Evolutionary conservation across 2,113 vertebrate species (phyloP), one percentile per base, ranked within the genome.

Genomic region (Tachysurus vachellii): DNA sequence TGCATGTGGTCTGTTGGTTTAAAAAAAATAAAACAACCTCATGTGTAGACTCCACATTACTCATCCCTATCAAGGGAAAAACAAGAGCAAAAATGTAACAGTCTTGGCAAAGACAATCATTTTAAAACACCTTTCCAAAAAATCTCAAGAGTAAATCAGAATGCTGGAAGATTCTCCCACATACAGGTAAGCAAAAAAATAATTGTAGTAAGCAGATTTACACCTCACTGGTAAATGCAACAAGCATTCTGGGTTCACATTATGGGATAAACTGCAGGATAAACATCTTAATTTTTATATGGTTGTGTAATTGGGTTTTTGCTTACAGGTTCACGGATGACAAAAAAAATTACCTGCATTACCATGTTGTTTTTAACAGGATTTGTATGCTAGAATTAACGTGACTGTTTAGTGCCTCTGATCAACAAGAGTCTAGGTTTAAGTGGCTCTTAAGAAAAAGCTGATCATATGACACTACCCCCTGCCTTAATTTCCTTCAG

Each of bases 131-230:
- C 88, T 90, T 84, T 77, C 31, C 44, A 84, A 19, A 90, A 85
- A 12, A 26, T 57, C 54, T 61, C 12, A 7, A 59, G 42, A 44
- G 26, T 12, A 70, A 13, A 13, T 77, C 76, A 47, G n/a, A 50
- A 68, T 86, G 54, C 42, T 76, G 56, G 16, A 31, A 56, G 42
- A 28, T 76, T 76, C 80, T 56, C 61, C 62, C 36, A 61, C 83
- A 82, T 87, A 90, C 89, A 92, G 87, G 90, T 92, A 93, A 89
- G 89, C 88, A 90, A 87, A 87, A 62, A 87, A 92, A 91, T n/a
- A 89, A 36, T 2, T 36, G 88, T 85, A 92, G 50, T 86, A 83
- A 80, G 50, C 68, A 73, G 28, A 21, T 89, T 87, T 42, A 80
- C 75, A 76, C 56, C 54, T 26, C 44, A 28, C 5, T 83, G 70